Base-by-base conservation (phyloP, 2,113 vertebrate genomes). In the Corythoichthys intestinalis region DNA sequence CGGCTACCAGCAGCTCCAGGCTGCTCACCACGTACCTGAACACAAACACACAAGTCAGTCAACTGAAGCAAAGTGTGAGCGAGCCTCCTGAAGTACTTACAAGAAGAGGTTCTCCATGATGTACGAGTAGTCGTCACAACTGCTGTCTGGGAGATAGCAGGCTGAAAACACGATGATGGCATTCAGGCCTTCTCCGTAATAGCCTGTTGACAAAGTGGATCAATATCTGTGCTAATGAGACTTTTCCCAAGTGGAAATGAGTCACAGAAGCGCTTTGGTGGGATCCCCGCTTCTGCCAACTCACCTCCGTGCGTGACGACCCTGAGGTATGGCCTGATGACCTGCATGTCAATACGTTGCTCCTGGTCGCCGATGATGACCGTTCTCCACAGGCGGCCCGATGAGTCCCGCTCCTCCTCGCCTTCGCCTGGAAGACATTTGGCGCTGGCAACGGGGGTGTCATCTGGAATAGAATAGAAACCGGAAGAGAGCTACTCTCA, bases 101-200 rank as follows among this genome's bases (percentile, higher is more conserved):
- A 99, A 87, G 83, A 99, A 99, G 70, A 98, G 96, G 57, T 98
- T 98, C 80, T 99, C 96, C 97, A 99, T 99, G 90, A 98, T 94
- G 87, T 98, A 98, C 65, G 95, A 91, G 65, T 99, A 99, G 64
- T 99, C 95, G 0, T 95, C 93, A 73, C 93, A 93, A 88, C 90
- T 92, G 85, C 96, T 98, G 89, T 99, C 97, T 0, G 96, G 97
- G 6, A 99, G 94, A 66, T 95, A 93, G 76, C 96, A 98, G 74
- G 97, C 96, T 0, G 97, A 94, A 2, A 99, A 98, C 72, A 99
- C 96, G 0, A 99, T 98, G 87, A 99, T 98, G 86, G 96, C 97
- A 0, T 98, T 99, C 85, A 99, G 91, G 0, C 97, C 97, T 71
- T 98, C 97, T 0, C 96, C 97, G 0, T 98, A 98, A 73, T 99